Evolutionary conservation across 2,888 invertebrate species (phyloP).

Genomic region (Amorpha juglandis): DNA sequence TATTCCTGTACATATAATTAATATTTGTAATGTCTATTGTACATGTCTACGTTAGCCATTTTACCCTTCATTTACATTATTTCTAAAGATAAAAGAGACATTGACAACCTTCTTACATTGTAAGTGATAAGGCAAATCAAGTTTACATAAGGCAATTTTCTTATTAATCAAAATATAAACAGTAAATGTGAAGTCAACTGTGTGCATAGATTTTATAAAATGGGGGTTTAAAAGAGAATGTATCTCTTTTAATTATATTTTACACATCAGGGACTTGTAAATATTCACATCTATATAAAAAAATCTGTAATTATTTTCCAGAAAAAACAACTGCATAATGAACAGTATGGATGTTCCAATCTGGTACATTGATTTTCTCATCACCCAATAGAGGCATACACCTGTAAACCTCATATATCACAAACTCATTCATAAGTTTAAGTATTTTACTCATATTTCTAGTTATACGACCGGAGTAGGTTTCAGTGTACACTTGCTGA

Average conservation of each 20-base stretch:
- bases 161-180: too few species aligned
- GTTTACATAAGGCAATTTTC: not conserved
- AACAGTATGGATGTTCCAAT: constrained; percentile 70
- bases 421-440: constrained; percentile 48
- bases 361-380: constrained; percentile 60
- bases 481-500: constrained; percentile 10
- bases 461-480: constrained; percentile 45
- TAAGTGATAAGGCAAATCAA: too few species aligned
- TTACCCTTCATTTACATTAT: not conserved
- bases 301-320: constrained; percentile 29
- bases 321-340: constrained; percentile 61
- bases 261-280: too few species aligned
- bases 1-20: too few species aligned
- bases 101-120: too few species aligned
- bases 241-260: too few species aligned
- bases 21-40: too few species aligned
- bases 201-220: too few species aligned
- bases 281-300: too few species aligned
- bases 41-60: too few species aligned
- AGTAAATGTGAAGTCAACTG: not conserved
- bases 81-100: not conserved
- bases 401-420: constrained; percentile 64
- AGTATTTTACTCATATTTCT: constrained; percentile 53
- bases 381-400: constrained; percentile 74
- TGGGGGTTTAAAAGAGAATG: too few species aligned